Evolutionary conservation across 2,113 vertebrate species (phyloP), one percentile per base, ranked within the genome.

Genomic region (Lamprotornis superbus): DNA sequence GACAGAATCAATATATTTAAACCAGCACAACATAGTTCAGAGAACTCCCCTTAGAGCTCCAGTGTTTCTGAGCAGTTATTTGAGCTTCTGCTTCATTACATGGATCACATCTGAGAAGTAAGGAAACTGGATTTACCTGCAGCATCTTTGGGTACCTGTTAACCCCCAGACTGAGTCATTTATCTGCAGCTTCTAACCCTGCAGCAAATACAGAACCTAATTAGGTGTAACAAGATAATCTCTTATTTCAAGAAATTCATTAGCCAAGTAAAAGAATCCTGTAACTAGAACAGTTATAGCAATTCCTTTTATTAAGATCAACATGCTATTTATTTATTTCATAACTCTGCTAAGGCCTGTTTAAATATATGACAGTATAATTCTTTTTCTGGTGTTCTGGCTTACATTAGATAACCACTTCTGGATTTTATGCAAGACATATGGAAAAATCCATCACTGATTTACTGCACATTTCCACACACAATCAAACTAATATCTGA

Each of bases 371-470:
- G 67, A 84, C 56, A 79, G 70, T 44, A 55, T 69, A 71, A 76
- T 83, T 79, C 46, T 81, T 92, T 93, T 71, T 81, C 70, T 91
- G 69, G 50, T 81, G 64, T 83, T 96, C 95, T 97, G 97, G 94
- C 49, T 91, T 94, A 71, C 61, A 91, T 96, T 94, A 96, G 69
- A 70, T 39, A 93, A 59, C 83, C 65, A 47, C 69, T 97, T 96
- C 59, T 65, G 49, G 35, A 89, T 90, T 96, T 91, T 87, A 56
- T 65, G 78, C 18, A 79, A 94, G 87, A 90, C 95, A 92, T 70
- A 89, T 92, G 95, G 96, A 93, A 95, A 97, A 96, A 86, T 73
- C 95, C 91, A 90, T 93, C 83, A 83, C 83, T 87, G 88, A 88
- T 94, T 96, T 92, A 89, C 70, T 80, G 90, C 90, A 92, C 65